phyloP scores from a whole-genome alignment of 2,797 vertebrate genomes.

The Rallus crepitans region DNA sequence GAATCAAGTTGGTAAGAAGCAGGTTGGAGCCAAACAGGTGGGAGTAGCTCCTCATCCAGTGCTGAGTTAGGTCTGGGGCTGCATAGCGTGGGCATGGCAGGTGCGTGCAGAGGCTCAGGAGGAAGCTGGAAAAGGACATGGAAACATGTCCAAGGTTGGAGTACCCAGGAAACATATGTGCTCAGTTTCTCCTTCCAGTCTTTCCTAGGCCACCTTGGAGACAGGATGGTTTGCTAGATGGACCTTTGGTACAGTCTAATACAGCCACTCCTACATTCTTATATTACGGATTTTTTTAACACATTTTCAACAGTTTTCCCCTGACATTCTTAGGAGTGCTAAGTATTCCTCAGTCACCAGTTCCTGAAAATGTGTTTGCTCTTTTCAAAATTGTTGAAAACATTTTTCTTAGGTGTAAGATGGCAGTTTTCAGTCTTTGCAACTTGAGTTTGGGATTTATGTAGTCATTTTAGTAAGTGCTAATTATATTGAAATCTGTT shows the following conservation, averaged over 20 bases:
- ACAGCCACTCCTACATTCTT: neutral
- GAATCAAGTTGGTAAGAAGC: neutral
- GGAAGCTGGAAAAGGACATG: neutral
- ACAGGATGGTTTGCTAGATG: neutral
- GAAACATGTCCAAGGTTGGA: neutral
- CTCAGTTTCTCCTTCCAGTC: neutral
- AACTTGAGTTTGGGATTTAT: neutral
- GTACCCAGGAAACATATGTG: fast-evolving
- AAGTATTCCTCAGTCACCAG: neutral
- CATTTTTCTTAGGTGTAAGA: neutral
- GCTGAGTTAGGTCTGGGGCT: neutral
- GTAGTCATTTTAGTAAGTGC: neutral
- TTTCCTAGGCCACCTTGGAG: neutral
- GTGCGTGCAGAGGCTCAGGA: neutral
- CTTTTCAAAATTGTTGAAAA: neutral
- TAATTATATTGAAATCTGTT: neutral
- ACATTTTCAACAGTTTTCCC: neutral
- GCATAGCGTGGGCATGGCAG: fast-evolving
- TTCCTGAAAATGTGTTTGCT: neutral
- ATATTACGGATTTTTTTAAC: neutral
- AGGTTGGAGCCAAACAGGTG: neutral
- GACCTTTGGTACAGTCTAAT: neutral
- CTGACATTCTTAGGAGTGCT: neutral
- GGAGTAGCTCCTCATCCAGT: neutral
- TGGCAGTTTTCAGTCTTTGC: neutral